Conservation (phyloP, 2,888 invertebrate genomes). For the Drosophila fungiperda region DNA sequence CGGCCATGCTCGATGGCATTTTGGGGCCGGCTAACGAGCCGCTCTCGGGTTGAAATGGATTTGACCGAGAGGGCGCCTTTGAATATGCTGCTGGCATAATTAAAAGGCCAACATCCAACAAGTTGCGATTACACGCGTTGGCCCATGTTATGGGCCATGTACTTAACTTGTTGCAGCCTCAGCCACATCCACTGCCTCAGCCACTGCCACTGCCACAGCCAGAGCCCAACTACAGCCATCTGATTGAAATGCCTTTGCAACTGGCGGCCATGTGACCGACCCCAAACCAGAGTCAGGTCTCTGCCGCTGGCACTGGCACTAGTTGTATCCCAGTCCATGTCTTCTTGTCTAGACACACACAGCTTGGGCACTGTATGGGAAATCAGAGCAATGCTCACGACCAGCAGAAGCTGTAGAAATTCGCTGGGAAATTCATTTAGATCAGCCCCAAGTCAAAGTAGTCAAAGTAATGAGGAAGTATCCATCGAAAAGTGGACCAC, state of each 20-base stretch:
- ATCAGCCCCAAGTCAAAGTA: background rate
- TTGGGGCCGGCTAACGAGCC: constrained; percentile 60
- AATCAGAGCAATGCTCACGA: constrained; percentile 57
- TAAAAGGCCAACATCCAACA: constrained; percentile 66
- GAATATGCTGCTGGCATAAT: constrained; percentile 72
- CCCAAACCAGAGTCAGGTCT: constrained; percentile 37
- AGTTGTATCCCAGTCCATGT: constrained; percentile 2
- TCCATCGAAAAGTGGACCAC: constrained; percentile 12
- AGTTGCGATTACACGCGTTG: constrained; percentile 78
- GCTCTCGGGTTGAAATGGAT: constrained; percentile 14
- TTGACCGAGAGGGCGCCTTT: constrained; percentile 59
- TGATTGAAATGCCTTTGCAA: constrained; percentile 71
- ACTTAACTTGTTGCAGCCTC: constrained; percentile 57
- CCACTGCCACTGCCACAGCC: constrained; percentile 22
- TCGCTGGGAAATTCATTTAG: constrained; percentile 50
- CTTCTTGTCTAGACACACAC: constrained; percentile 43
- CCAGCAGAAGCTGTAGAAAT: constrained; percentile 34
- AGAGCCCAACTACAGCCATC: constrained; percentile 44
- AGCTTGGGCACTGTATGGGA: constrained; percentile 52
- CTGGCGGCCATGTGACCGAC: constrained; percentile 51
- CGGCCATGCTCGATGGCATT: constrained; percentile 48
- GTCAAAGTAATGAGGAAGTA: constrained; percentile 37
- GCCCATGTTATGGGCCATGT: constrained; percentile 78
- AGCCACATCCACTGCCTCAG: background rate
- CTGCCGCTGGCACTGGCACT: constrained; percentile 1